phyloP scores from a whole-genome alignment of 2,797 vertebrate genomes.

The Trachurus trachurus region DNA sequence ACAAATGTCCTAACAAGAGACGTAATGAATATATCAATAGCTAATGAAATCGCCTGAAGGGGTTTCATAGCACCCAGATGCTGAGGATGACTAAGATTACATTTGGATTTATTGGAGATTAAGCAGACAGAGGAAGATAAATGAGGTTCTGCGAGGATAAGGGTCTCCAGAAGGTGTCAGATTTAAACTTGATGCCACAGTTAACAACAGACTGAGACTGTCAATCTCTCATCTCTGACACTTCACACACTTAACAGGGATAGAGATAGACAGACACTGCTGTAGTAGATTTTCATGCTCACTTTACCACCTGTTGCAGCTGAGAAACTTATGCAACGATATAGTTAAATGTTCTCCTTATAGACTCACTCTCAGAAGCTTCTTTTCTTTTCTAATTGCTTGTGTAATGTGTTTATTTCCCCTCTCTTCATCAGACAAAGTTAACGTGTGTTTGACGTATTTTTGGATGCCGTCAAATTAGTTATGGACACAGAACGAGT shows the following conservation, averaged over 20 bases:
- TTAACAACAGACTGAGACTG: neutral
- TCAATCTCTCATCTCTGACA: neutral
- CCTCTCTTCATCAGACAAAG: neutral
- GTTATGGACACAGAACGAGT: neutral
- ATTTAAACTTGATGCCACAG: constrained; percentile 18
- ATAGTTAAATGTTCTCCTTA: neutral
- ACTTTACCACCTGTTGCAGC: neutral
- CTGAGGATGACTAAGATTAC: constrained; percentile 33
- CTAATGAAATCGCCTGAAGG: constrained; percentile 11
- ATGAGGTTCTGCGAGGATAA: constrained; percentile 25
- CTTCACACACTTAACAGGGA: neutral
- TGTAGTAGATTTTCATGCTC: neutral
- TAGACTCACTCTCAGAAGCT: neutral
- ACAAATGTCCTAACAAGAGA: neutral
- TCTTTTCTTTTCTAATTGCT: neutral
- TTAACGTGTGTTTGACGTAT: too few relatives aligned
- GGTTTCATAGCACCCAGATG: neutral
- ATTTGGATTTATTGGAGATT: constrained; percentile 45
- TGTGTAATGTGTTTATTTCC: neutral
- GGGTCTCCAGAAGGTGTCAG: constrained; percentile 29
- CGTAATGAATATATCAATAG: constrained; percentile 5
- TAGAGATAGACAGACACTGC: neutral
- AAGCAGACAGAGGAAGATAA: constrained; percentile 41
- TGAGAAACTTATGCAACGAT: neutral
- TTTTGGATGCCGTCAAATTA: neutral